Conservation (phyloP, 1,140 invertebrate genomes). For the Hyles euphorbiae region DNA sequence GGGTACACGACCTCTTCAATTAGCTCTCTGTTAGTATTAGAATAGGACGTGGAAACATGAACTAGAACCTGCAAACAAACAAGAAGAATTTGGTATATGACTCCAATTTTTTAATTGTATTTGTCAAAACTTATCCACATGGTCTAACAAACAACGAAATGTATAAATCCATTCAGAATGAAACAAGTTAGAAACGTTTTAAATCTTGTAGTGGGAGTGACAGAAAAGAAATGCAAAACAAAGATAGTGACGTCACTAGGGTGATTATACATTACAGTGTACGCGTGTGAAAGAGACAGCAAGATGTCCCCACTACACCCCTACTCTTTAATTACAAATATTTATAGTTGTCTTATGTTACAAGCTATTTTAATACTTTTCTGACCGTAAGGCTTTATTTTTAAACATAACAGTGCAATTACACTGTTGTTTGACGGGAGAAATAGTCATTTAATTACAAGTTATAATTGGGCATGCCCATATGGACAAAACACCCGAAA, state of each 20-base stretch:
- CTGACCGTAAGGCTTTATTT: neutral
- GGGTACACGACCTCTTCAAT: constrained; percentile 90
- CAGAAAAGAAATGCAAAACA: too few species aligned
- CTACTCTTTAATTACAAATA: neutral
- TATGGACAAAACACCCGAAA: neutral
- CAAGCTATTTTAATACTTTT: neutral
- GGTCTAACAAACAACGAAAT: neutral
- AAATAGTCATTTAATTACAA: too few species aligned
- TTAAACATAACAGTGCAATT: too few species aligned
- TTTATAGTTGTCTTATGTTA: neutral
- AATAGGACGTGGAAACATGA: constrained; percentile 90
- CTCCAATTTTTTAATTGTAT: neutral
- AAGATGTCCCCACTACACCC: too few species aligned
- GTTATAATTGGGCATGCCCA: neutral
- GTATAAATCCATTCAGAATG: neutral
- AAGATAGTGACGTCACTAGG: too few species aligned
- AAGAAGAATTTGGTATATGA: too few species aligned
- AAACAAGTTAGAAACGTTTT: too few species aligned
- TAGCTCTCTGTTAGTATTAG: constrained; percentile 82
- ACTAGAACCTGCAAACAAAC: constrained; percentile 31
- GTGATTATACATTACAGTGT: too few species aligned
- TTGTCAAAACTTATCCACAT: neutral
- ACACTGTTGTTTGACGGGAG: too few species aligned
- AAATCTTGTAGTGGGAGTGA: too few species aligned
- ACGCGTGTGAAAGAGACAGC: too few species aligned